phyloP scores from a whole-genome alignment of 2,888 invertebrate genomes.

The Andrena bucephala region DNA sequence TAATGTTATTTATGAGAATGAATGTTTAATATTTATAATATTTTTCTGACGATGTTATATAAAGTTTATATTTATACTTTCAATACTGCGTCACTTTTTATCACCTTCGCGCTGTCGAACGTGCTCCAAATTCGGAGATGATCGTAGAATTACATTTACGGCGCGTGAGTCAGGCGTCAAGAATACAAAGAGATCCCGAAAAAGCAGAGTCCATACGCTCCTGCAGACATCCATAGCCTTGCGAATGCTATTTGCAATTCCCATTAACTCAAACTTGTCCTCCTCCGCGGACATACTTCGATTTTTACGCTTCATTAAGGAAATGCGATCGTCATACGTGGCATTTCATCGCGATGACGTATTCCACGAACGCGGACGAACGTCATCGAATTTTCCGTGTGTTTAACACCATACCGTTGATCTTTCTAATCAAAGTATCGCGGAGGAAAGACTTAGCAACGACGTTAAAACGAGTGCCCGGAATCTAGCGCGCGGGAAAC shows the following conservation, averaged over 20 bases:
- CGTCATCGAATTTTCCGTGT: background rate
- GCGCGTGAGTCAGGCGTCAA: background rate
- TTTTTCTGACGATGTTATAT: slow-evolving; percentile 79
- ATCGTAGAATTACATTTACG: background rate
- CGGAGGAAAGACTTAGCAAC: too few species aligned
- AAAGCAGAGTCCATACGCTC: background rate
- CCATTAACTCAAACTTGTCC: background rate
- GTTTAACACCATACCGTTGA: background rate
- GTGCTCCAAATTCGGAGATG: background rate
- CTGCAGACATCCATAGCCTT: background rate
- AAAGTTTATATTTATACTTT: slow-evolving; percentile 82
- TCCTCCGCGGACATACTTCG: background rate
- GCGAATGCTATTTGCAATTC: background rate
- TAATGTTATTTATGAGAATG: slow-evolving; percentile 72
- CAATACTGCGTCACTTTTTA: slow-evolving; percentile 37
- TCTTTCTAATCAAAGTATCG: too few species aligned
- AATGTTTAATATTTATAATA: slow-evolving; percentile 78
- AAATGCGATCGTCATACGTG: background rate
- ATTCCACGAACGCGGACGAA: slow-evolving; percentile 4
- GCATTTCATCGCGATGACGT: slow-evolving; percentile 16
- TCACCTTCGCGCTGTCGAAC: slow-evolving; percentile 1
- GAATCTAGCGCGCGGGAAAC: too few species aligned
- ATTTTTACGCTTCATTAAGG: background rate
- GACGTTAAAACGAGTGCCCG: too few species aligned
- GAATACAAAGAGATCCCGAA: background rate